Conservation (phyloP, 2,888 invertebrate genomes). For the Cylindroiulus punctatus region DNA sequence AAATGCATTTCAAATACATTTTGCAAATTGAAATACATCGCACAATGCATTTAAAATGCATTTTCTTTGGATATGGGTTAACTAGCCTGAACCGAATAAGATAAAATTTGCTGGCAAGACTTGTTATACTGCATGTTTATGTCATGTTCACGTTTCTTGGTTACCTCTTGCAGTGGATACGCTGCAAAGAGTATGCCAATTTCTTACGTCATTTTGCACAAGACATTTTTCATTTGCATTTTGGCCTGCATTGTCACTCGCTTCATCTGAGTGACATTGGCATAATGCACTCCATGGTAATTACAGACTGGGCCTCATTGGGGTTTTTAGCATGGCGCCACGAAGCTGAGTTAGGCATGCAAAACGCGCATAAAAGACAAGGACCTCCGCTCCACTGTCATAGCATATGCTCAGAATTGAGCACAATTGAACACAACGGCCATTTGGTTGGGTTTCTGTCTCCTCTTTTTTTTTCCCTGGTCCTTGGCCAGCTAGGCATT, state of each 20-base stretch:
- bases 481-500: conserved; percentile 49
- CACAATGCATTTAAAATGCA: no score
- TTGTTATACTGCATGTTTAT: no score
- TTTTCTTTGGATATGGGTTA: no score
- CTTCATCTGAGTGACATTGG: neutral
- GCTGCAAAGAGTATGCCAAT: no score
- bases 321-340: conserved; percentile 14
- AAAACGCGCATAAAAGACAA: conserved; percentile 30
- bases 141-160: no score
- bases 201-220: no score
- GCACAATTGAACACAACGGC: conserved; percentile 42
- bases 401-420: conserved; percentile 27
- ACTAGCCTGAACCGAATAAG: no score
- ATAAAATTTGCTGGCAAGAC: no score
- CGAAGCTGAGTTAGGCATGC: conserved; percentile 35
- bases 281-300: neutral
- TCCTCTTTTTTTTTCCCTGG: conserved; percentile 24
- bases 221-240: no score
- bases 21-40: no score
- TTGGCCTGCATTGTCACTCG: neutral
- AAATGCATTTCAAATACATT: no score
- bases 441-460: conserved; percentile 36
- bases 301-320: conserved; percentile 25
- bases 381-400: neutral
- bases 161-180: no score